Base-by-base conservation (phyloP, 2,888 invertebrate species). In the Athalia rosae region DNA sequence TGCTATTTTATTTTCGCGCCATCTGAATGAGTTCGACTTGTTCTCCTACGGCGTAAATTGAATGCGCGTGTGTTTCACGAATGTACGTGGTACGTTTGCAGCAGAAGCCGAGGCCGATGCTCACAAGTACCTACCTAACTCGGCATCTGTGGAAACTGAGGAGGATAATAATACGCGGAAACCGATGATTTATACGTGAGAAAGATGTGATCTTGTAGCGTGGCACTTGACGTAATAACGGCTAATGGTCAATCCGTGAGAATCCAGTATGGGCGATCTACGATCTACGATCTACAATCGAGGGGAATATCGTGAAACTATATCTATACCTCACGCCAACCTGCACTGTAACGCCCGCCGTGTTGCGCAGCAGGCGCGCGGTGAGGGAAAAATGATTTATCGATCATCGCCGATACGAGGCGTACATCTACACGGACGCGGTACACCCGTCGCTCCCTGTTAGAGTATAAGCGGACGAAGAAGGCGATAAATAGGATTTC, bases 161-260 rank as follows among this genome's bases (percentile, higher is more conserved):
- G 13, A 61, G 53, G 53, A 28, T 28, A 53, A 53, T 53, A 53
- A 53, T 71, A 71, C 71, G 71, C 71, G 71, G 71, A 71, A 71
- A 71, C 71, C 56, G 71, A 71, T 58, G 71, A 71, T 71, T 71
- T 71, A 71, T 71, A 71, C 71, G 71, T 71, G 71, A 71, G 71
- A 71, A 71, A 71, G 71, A 71, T 71, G 71, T 71, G 71, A 71
- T 71, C 71, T 71, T 71, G 71, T 50, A 67, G 13, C 58, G 15
- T 58, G 71, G 71, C 71, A 71, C 71, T 71, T 71, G 71, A 71
- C 58, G 71, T 71, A 71, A 71, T 71, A 71, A 71, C 71, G 58
- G 58, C 71, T 71, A 71, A 71, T 71, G 71, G 58, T 71, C 71
- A 71, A 45, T 71, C 71, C 71, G 71, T 71, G 71, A 71, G 71